Base-by-base conservation (phyloP, 1,140 invertebrate species). In the Drosophila subpulchrella region DNA sequence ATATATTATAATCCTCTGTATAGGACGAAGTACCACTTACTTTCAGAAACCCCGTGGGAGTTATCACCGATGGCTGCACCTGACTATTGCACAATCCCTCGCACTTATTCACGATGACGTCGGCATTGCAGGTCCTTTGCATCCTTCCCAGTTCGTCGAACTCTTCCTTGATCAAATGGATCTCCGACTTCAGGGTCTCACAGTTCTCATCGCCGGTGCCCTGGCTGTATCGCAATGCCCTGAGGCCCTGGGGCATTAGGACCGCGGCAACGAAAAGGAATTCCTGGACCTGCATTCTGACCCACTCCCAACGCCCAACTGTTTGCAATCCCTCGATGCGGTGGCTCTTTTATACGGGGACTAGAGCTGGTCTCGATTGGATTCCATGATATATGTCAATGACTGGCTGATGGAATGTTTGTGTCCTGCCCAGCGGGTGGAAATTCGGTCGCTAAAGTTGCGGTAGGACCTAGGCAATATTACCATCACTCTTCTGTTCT, bases 81-180 rank as follows among this genome's bases (percentile, higher is more conserved):
- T 97, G 97, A 65, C 97, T 98, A 74, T 94, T 96, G 85, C 97
- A 98, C 67, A 96, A 95, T 32, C 97, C 97, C 93, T 98, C 97
- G 84, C 97, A 97, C 93, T 98, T 98, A 82, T 96, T 97, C 0
- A 97, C 96, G 24, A 94, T 95, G 15, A 98, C 94, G 92, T 97
- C 97, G 12, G 96, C 97, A 91, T 96, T 97, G 88, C 97, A 98
- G 6, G 96, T 97, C 86, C 97, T 94, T 76, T 95, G 94, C 76
- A 98, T 93, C 66, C 95, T 92, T 24, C 97, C 97, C 88, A 95
- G 93, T 68, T 97, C 96, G 76, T 97, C 96, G 81, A 96, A 98
- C 91, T 98, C 97, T 93, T 98, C 97, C 94, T 97, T 97, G 48
- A 95, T 95, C 62, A 97, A 93, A 86, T 97, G 96, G 63, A 97